phyloP scores from a whole-genome alignment of 2,888 invertebrate species.

The Apodemia duryi region DNA sequence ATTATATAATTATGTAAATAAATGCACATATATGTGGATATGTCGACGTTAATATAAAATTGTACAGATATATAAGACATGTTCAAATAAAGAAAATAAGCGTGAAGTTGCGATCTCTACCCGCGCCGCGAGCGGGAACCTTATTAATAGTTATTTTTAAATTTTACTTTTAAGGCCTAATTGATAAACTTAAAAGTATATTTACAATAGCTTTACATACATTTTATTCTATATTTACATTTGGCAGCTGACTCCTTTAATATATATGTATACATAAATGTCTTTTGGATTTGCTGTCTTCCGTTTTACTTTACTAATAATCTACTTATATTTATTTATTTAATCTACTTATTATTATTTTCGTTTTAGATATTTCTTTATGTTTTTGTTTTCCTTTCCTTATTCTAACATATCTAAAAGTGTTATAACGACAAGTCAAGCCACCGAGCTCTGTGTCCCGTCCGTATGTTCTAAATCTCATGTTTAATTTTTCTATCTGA shows the following conservation, averaged over 20 bases:
- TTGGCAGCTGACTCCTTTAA: constrained; percentile 2
- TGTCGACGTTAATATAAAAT: constrained; percentile 14
- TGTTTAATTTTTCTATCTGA: not conserved
- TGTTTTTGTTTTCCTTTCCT: not conserved
- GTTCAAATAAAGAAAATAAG: constrained; percentile 8
- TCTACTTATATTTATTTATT: constrained; percentile 1
- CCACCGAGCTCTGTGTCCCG: not conserved
- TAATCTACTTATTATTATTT: constrained; percentile 9
- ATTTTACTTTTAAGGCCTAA: constrained; percentile 11
- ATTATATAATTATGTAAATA: constrained; percentile 4
- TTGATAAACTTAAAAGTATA: constrained; percentile 1
- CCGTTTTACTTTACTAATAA: constrained; percentile 1
- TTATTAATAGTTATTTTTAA: constrained; percentile 3
- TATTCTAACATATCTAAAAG: not conserved
- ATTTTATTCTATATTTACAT: not conserved
- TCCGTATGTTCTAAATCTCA: not conserved
- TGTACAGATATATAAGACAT: constrained; percentile 9
- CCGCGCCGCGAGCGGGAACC: not conserved
- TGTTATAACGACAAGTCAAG: not conserved
- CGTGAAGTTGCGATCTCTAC: constrained; percentile 13
- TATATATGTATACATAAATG: not conserved
- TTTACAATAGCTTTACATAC: constrained; percentile 10
- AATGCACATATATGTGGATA: constrained; percentile 13
- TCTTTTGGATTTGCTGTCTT: not conserved
- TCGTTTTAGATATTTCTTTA: not conserved